Percentiles rank a stretch among this genome's conserved stretches.
These are phyloP conservation scores for Horisme vitalbata DNA, from an alignment of 2,888 invertebrate species.

Conservation along the genomic window DNA sequence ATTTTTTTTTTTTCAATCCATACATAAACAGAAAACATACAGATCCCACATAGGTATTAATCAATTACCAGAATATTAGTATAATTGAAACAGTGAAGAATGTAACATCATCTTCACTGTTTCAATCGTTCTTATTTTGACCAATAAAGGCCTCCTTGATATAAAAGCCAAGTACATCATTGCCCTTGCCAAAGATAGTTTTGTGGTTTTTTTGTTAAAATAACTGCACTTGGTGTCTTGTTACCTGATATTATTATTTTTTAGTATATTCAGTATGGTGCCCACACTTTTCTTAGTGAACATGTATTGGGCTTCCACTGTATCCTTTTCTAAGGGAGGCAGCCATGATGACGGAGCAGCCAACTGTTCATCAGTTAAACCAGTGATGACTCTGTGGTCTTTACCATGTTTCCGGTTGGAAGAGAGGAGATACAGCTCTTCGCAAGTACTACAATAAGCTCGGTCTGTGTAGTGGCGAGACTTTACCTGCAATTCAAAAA, in stretches of 20 bases:
- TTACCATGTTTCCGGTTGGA: slow-evolving; percentile 74
- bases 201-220: background rate
- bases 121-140: too few species aligned
- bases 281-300: slow-evolving; percentile 87
- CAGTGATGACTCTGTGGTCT: slow-evolving; percentile 79
- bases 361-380: slow-evolving; percentile 83
- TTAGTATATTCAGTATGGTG: slow-evolving; percentile 85
- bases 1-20: too few species aligned
- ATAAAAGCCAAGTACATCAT: too few species aligned
- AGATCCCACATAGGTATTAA: too few species aligned
- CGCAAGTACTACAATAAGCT: slow-evolving; percentile 86
- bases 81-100: too few species aligned
- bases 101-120: too few species aligned
- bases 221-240: slow-evolving; percentile 10
- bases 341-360: slow-evolving; percentile 86
- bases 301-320: slow-evolving; percentile 94
- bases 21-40: too few species aligned
- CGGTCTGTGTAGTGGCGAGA: slow-evolving; percentile 67
- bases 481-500: slow-evolving; percentile 58
- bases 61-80: too few species aligned
- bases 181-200: too few species aligned
- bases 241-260: slow-evolving; percentile 83
- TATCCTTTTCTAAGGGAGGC: slow-evolving; percentile 87
- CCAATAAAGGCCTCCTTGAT: too few species aligned
- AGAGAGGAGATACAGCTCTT: slow-evolving; percentile 72